Base-by-base conservation (phyloP, 2,797 vertebrate genomes). In the Pseudochaenichthys georgianus region DNA sequence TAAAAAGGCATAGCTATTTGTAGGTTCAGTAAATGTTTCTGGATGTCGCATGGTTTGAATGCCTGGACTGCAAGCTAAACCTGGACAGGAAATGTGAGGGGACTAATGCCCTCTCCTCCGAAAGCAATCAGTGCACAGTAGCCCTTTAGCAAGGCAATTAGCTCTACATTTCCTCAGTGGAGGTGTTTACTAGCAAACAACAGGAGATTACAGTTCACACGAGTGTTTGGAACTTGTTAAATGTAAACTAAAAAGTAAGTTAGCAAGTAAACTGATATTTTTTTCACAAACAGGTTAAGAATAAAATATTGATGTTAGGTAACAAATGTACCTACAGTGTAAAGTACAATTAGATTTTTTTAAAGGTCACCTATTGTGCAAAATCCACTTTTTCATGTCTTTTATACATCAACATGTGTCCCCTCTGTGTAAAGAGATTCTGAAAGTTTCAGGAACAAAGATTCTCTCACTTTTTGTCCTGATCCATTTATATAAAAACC, bases 81-180 rank as follows among this genome's bases (percentile, higher is more conserved):
- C 28, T 55, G 3, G 16, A 17, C 28, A 34, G 54, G 2, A 66
- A 48, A 73, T 10, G 13, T 67, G 9, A 58, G 58, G 51, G 17
- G 58, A 28, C 31, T 65, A 28, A 63, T 70, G 10, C 38, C 45
- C 60, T 64, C 19, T 28, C 4, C 23, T 60, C 55, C 52, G 51
- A 10, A 34, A 38, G 50, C 50, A 65, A 42, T 65, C 38, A 67
- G 13, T 71, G 31, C 59, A 65, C n/a, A 31, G 16, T 54, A 68
- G 46, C 52, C 68, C 71, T 75, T 77, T 54, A 72, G 64, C 57
- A 42, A 71, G 38, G 45, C 65, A 58, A 66, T 70, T 34, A 70
- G 31, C 28, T 31, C 31, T n/a, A 61, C 43, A 57, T 63, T 34
- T 58, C 19, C 64, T 53, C 57, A 63, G 38, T 64, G 15, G 31